These are phyloP conservation scores for Mesembrinibis cayennensis DNA, from an alignment of 2,113 vertebrate species.

Conservation along the genomic window DNA sequence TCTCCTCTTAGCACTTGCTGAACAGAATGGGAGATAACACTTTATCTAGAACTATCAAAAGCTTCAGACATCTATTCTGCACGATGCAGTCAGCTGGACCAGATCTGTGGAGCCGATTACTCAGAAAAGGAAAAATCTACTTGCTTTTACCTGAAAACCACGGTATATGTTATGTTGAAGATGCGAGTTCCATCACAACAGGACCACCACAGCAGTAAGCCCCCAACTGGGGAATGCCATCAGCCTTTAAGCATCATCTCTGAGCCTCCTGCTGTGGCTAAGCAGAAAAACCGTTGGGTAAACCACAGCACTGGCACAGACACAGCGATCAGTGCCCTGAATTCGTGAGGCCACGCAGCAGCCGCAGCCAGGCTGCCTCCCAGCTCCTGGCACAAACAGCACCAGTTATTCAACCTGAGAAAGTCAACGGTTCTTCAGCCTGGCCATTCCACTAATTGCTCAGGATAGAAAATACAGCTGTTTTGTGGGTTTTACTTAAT, in stretches of 20 bases:
- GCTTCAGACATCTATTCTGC: neutral
- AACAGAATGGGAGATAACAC: neutral
- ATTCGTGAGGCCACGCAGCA: neutral
- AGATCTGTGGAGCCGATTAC: neutral
- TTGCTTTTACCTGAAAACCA: neutral
- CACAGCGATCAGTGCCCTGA: neutral
- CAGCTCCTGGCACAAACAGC: neutral
- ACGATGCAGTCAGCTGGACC: neutral
- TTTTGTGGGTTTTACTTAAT: neutral
- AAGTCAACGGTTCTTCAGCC: neutral
- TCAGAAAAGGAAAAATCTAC: neutral
- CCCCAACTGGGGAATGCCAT: neutral
- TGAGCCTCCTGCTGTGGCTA: neutral
- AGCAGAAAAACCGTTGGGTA: neutral
- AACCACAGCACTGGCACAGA: neutral
- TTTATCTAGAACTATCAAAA: neutral
- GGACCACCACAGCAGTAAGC: neutral
- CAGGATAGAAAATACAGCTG: neutral
- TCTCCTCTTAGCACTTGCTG: neutral
- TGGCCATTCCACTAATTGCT: neutral
- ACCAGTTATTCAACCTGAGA: neutral
- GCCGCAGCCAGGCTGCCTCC: neutral
- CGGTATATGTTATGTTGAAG: rapidly evolving
- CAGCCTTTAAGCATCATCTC: neutral
- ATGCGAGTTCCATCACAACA: neutral